Percentiles rank a stretch among this genome's conserved stretches.
Conservation (phyloP, 2,888 invertebrate species). For the Drosophila nigricruria region DNA sequence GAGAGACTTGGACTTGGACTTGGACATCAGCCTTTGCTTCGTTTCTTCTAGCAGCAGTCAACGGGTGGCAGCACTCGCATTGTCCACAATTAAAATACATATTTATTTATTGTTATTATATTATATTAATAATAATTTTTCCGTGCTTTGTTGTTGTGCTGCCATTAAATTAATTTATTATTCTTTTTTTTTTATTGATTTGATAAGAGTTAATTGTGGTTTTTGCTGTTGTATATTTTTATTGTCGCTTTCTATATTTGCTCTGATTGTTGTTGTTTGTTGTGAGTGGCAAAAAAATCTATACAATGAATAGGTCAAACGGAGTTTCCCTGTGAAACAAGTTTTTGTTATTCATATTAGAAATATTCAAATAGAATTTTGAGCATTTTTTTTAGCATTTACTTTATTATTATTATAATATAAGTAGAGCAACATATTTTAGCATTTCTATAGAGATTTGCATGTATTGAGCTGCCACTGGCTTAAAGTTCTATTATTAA, state of each 20-base stretch:
- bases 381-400: not conserved
- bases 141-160: constrained; percentile 33
- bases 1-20: constrained; percentile 25
- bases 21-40: constrained; percentile 10
- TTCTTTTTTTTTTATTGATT: constrained; percentile 34
- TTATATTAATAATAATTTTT: constrained; percentile 13
- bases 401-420: not conserved
- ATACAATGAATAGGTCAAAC: not conserved
- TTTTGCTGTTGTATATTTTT: constrained; percentile 15
- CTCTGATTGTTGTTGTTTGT: constrained; percentile 6
- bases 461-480: not conserved
- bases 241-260: constrained; percentile 1
- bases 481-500: not conserved
- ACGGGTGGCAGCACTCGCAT: constrained; percentile 13
- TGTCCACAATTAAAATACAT: constrained; percentile 54
- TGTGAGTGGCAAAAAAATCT: not conserved
- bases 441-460: not conserved
- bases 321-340: not conserved
- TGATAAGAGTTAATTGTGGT: constrained; percentile 33
- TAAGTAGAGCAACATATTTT: not conserved
- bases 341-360: not conserved
- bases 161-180: constrained; percentile 64
- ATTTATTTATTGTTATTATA: constrained; percentile 24
- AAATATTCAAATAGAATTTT: not conserved
- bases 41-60: constrained; percentile 19